Percentiles rank a stretch among this genome's conserved stretches.
Evolutionary conservation across 2,797 vertebrate genomes (phyloP).

Genomic region (Halcyon badia): DNA sequence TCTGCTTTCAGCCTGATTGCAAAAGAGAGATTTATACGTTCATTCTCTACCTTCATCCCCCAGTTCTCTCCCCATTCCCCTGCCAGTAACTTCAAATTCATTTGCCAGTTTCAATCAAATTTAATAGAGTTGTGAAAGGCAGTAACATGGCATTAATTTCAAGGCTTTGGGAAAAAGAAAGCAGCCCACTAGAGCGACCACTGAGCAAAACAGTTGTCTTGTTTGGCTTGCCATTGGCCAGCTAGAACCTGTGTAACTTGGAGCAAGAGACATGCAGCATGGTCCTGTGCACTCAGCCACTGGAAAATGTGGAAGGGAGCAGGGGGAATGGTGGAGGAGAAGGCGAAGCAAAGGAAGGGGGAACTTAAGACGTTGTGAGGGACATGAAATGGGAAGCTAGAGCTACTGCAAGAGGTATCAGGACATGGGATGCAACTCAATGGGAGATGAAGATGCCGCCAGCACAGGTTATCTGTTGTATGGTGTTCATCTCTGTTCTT

Average conservation of each 20-base stretch:
- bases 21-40: neutral
- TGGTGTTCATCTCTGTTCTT: neutral
- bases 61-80: neutral
- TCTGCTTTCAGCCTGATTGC: neutral
- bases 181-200: neutral
- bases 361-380: neutral
- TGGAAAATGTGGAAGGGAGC: neutral
- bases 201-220: neutral
- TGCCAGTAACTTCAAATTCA: neutral
- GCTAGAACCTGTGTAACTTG: neutral
- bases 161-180: neutral
- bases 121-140: neutral
- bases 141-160: neutral
- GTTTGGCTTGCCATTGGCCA: neutral
- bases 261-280: neutral
- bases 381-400: neutral
- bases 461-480: neutral
- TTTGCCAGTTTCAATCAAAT: neutral
- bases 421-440: neutral
- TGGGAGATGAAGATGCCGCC: neutral
- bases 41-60: neutral
- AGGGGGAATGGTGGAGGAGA: neutral
- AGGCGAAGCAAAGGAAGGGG: neutral
- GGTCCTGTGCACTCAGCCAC: rapidly evolving
- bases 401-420: neutral